Percentiles rank a stretch among this genome's conserved stretches.
phyloP scores from a whole-genome alignment of 2,888 invertebrate species.

The Cacoxenus indagator region DNA sequence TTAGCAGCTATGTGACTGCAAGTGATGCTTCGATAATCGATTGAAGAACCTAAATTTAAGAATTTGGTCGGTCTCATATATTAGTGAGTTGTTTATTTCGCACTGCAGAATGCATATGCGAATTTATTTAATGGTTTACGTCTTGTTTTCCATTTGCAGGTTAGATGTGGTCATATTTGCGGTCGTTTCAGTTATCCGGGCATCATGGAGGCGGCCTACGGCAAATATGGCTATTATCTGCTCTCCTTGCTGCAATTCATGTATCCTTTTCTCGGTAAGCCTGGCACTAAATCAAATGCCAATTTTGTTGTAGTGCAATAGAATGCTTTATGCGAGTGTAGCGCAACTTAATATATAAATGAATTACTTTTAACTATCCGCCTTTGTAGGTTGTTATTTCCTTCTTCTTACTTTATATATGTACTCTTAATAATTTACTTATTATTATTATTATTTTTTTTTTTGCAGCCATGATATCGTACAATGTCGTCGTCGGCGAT shows the following conservation, averaged over 20 bases:
- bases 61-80: no score
- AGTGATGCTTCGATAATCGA: no score
- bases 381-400: neutral
- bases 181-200: slow-evolving; percentile 83
- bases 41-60: no score
- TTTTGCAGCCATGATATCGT: slow-evolving; percentile 85
- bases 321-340: neutral
- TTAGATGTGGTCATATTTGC: slow-evolving; percentile 79
- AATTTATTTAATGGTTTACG: no score
- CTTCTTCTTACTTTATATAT: neutral
- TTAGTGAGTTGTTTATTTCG: no score
- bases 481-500: slow-evolving; percentile 89
- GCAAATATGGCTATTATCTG: slow-evolving; percentile 82
- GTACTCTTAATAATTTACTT: neutral
- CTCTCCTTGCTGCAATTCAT: slow-evolving; percentile 83
- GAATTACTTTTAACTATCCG: neutral
- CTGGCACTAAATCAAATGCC: neutral
- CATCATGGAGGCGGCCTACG: slow-evolving; percentile 86
- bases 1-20: no score
- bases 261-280: slow-evolving; percentile 85
- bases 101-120: neutral
- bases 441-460: no score
- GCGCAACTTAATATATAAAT: neutral
- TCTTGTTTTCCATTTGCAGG: slow-evolving; percentile 48
- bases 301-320: neutral